Base-by-base conservation (phyloP, 64 coral and sea anemone species). In the Montipora capricornis region DNA sequence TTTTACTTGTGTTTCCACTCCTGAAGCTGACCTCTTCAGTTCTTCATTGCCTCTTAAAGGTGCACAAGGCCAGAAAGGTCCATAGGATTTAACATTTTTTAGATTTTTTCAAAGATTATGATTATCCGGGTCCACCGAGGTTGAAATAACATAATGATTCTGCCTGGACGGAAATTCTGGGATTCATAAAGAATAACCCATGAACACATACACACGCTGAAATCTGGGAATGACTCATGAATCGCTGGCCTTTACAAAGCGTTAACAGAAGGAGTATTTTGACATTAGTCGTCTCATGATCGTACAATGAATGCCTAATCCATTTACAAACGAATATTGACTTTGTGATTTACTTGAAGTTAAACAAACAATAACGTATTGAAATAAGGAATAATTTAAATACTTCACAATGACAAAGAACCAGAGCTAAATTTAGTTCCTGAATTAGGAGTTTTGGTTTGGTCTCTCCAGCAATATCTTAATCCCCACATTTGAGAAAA, bases 301-400 rank as follows among this genome's bases (percentile, higher is more conserved):
- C 17, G 8, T 20, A 5, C 64, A 4, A 71, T 20, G 68, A 20
- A 14, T 13, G 46, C 26, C 24, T 83, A 83, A 67, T 84, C 60
- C 57, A 13, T 26, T 68, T 19, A 84, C 19, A 6, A 47, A 84
- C 47, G 68, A 67, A 84, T 67, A 84, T 84, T 47, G 81, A 68
- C 48, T 47, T 68, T 84, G 60, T 48, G 26, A 44, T 84, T 47
- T 45, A 26, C 44, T 4, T n/a, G 24, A 26, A 52, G 52, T 60
- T 82, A 84, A 83, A 84, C 20, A 84, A 84, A n/a, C 59, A 68
- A 47, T 66, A 5, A 83, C 13, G 11, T 76, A 76, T 14, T 76
- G 26, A 3, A 46, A 45, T 37, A 57, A 57, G 11, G 11, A 57
- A 57, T 11, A 8, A 11, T 8, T 57, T 8, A 57, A 57, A 57